These are phyloP conservation scores for Tethea ocularis DNA, from an alignment of 2,888 invertebrate genomes.

Conservation along the genomic window DNA sequence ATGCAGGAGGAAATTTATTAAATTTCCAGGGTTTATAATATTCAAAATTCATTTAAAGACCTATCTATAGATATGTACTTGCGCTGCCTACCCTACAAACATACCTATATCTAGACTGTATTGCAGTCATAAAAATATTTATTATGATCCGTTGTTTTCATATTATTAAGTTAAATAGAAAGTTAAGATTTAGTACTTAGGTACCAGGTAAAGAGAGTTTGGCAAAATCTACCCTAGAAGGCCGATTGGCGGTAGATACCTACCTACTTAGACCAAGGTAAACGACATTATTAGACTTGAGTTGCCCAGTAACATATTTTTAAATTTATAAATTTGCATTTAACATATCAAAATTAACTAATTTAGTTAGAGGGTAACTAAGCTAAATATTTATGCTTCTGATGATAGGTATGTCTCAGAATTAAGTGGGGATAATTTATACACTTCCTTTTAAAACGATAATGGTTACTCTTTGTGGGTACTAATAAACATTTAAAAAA, in stretches of 20 bases:
- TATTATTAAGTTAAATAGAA: too few relatives aligned
- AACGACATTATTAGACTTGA: neutral
- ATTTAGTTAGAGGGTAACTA: slow-evolving; percentile 41
- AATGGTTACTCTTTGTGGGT: slow-evolving; percentile 78
- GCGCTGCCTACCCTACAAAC: too few relatives aligned
- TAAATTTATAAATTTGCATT: neutral
- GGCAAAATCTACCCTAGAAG: too few relatives aligned
- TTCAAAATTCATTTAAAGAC: too few relatives aligned
- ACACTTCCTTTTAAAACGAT: slow-evolving; percentile 78
- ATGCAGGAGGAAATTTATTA: too few relatives aligned
- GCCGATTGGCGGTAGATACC: neutral
- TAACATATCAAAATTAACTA: slow-evolving; percentile 26
- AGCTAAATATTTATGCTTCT: slow-evolving; percentile 63
- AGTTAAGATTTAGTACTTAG: too few relatives aligned
- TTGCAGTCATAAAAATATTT: too few relatives aligned
- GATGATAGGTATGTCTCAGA: slow-evolving; percentile 66
- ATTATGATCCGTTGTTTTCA: too few relatives aligned
- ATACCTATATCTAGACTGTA: too few relatives aligned
- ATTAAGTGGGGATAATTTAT: slow-evolving; percentile 70
- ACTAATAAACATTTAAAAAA: slow-evolving; percentile 76
- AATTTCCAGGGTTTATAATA: too few relatives aligned
- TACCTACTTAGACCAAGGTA: neutral
- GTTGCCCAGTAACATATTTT: neutral
- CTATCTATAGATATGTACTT: too few relatives aligned
- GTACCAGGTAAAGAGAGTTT: too few relatives aligned